Evolutionary conservation across 2,888 invertebrate species (phyloP).

Genomic region (Parnassius apollo): DNA sequence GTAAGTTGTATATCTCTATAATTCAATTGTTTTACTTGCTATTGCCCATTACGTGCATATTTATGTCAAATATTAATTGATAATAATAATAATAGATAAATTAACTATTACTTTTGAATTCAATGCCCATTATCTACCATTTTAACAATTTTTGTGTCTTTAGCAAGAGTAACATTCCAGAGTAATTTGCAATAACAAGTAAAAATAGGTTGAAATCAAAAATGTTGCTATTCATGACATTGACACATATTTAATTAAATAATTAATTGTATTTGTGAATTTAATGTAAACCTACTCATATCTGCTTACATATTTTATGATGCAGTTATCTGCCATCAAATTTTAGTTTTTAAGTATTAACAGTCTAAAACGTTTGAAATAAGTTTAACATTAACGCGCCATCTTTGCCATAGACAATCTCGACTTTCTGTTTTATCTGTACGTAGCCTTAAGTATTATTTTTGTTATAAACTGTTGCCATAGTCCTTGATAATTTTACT

Average conservation of each 20-base stretch:
- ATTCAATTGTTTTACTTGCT: constrained; percentile 37
- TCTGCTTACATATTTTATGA: constrained; percentile 66
- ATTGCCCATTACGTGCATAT: constrained; percentile 9
- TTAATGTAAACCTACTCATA: constrained; percentile 69
- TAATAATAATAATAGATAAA: not conserved
- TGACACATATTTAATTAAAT: constrained; percentile 56
- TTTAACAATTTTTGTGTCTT: not conserved
- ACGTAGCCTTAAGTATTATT: constrained; percentile 17
- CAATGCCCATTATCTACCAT: not conserved
- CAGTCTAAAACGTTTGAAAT: constrained; percentile 17
- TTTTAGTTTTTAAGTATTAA: constrained; percentile 18
- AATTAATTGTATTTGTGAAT: constrained; percentile 49
- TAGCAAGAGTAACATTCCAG: not conserved
- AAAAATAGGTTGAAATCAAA: constrained; percentile 37
- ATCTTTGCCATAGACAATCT: constrained; percentile 25
- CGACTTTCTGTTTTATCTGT: constrained; percentile 10
- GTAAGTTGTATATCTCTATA: constrained; percentile 67
- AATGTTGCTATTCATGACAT: constrained; percentile 54
- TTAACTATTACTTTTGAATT: constrained; percentile 1
- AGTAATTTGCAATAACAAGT: constrained; percentile 36
- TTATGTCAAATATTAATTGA: too few relatives aligned
- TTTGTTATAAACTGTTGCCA: constrained; percentile 30
- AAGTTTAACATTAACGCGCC: constrained; percentile 12
- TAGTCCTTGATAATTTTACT: constrained; percentile 26
- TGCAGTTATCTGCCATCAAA: constrained; percentile 24